A percentile compares a stretch with the other conserved stretches of the same genome.
Conservation (phyloP, 2,797 vertebrate genomes). For the Graptemys geographica region DNA sequence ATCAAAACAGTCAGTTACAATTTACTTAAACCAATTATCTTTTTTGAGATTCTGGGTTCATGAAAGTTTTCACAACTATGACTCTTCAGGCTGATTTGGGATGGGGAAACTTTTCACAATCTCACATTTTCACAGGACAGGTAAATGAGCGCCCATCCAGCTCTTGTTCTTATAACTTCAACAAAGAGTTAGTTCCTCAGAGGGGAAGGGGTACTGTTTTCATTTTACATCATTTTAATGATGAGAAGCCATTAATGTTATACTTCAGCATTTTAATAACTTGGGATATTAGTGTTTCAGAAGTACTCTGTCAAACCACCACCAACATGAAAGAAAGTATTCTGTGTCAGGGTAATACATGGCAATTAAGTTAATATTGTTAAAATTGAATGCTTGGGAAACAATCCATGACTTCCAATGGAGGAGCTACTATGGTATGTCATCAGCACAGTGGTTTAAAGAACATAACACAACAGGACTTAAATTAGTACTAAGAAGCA, state of each 20-base stretch:
- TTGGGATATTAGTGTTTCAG: not conserved
- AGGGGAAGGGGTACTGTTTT: not conserved
- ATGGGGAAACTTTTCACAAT: not conserved
- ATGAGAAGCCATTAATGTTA: not conserved
- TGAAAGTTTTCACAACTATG: not conserved
- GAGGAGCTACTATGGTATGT: not conserved
- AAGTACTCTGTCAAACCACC: not conserved
- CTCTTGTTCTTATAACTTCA: not conserved
- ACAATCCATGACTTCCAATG: not conserved
- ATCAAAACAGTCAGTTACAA: not conserved
- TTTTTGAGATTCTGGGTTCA: not conserved
- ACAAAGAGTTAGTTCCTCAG: not conserved
- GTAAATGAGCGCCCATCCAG: not conserved
- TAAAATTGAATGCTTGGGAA: not conserved
- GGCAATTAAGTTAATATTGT: not conserved
- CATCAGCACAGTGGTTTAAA: not conserved
- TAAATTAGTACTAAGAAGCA: not conserved
- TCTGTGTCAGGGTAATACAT: not conserved
- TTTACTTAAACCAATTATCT: not conserved
- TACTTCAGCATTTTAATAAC: not conserved
- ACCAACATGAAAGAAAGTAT: not conserved
- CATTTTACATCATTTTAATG: not conserved
- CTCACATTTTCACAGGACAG: not conserved
- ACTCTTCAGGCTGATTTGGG: not conserved
- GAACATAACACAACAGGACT: not conserved